These are phyloP conservation scores for Cetonia aurata DNA, from an alignment of 2,888 invertebrate genomes.

Conservation along the genomic window DNA sequence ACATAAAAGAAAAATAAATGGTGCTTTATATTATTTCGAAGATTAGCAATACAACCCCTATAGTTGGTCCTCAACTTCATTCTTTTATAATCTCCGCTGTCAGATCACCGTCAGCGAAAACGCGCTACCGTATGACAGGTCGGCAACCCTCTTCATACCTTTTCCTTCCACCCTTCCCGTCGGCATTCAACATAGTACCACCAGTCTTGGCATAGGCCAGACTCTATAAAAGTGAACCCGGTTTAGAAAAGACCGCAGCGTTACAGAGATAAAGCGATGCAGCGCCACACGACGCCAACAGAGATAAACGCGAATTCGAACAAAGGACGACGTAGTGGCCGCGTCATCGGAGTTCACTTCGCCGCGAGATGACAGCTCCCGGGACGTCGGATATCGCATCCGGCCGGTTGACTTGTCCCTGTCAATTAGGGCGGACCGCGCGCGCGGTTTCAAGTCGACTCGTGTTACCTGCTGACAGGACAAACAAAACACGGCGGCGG, in stretches of 20 bases:
- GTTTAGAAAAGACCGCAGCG: too few relatives aligned
- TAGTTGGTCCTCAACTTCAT: conserved; percentile 20
- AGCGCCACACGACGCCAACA: conserved; percentile 36
- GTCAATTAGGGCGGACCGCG: conserved; percentile 64
- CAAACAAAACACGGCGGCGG: conserved; percentile 60
- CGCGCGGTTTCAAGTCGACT: conserved; percentile 62
- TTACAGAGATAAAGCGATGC: too few relatives aligned
- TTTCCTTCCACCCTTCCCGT: not conserved
- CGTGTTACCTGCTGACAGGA: conserved; percentile 63
- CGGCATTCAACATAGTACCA: not conserved
- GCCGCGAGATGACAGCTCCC: conserved; percentile 60
- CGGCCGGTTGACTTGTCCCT: conserved; percentile 67
- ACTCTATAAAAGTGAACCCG: too few relatives aligned
- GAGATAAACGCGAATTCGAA: conserved; percentile 42
- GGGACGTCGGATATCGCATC: conserved; percentile 62
- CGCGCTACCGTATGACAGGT: conserved; percentile 63
- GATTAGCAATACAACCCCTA: not conserved
- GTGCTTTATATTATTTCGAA: too few relatives aligned
- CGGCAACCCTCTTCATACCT: conserved; percentile 62
- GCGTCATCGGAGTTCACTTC: conserved; percentile 34
- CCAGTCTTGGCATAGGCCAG: too few relatives aligned
- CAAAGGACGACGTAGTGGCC: conserved; percentile 1
- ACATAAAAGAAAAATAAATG: too few relatives aligned
- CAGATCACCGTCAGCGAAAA: conserved; percentile 63
- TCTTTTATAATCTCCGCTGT: conserved; percentile 53